A percentile compares a stretch with the other conserved stretches of the same genome.
Evolutionary conservation across 2,888 invertebrate species (phyloP).

Genomic region (Abrostola tripartita): DNA sequence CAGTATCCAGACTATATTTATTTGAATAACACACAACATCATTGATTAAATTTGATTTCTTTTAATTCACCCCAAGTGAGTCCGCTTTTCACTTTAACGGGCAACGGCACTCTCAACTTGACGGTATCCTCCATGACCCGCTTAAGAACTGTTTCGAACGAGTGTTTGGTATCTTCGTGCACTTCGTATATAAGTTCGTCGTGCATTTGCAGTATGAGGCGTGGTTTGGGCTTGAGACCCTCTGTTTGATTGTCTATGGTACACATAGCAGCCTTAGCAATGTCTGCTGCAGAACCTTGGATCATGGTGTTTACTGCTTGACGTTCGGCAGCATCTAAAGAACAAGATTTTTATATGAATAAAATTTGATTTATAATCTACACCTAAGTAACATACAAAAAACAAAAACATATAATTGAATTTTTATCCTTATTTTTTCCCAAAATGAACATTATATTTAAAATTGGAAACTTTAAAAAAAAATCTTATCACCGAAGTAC

Average conservation of each 20-base stretch:
- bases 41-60: conserved; percentile 64
- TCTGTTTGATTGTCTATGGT: conserved; percentile 89
- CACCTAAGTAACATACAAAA: no score
- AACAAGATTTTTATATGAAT: background rate
- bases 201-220: conserved; percentile 96
- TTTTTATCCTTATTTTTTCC: no score
- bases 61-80: conserved; percentile 92
- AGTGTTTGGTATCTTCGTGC: conserved; percentile 85
- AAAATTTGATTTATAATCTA: background rate
- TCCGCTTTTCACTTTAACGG: conserved; percentile 95
- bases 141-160: conserved; percentile 90
- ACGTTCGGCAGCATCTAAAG: conserved; percentile 95
- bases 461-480: background rate
- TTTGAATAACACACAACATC: conserved; percentile 27
- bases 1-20: conserved; percentile 51
- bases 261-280: conserved; percentile 97
- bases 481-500: conserved; percentile 8
- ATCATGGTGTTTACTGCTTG: conserved; percentile 98
- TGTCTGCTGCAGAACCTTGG: conserved; percentile 99
- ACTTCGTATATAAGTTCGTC: conserved; percentile 99
- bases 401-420: no score
- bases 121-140: conserved; percentile 94
- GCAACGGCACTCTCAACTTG: conserved; percentile 92
- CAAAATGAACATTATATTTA: background rate
- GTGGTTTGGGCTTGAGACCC: conserved; percentile 78